These are phyloP conservation scores for Coelopa frigida DNA, from an alignment of 1,140 invertebrate species.

Conservation along the genomic window DNA sequence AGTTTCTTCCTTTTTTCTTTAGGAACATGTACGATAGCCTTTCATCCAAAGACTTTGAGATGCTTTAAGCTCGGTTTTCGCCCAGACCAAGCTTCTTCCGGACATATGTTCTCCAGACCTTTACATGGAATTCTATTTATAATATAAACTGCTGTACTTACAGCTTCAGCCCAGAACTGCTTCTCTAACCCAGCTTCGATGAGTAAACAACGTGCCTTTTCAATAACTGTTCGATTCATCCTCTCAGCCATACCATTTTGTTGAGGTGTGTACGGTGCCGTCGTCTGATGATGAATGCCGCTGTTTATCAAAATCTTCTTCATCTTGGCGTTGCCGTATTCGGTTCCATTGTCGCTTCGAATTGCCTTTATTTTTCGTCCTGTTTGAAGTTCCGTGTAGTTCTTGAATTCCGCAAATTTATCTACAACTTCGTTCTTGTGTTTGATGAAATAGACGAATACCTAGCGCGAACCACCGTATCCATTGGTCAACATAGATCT, in stretches of 20 bases:
- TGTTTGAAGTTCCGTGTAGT: slow-evolving; percentile 6
- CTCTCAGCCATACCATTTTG: slow-evolving; percentile 34
- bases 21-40: slow-evolving; percentile 40
- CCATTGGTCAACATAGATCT: slow-evolving; percentile 38
- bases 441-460: slow-evolving; percentile 3
- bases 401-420: slow-evolving; percentile 2
- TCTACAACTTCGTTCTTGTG: slow-evolving; percentile 12
- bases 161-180: slow-evolving; percentile 46
- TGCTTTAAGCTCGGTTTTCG: slow-evolving; percentile 22
- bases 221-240: slow-evolving; percentile 26
- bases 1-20: slow-evolving; percentile 34
- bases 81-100: slow-evolving; percentile 26
- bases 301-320: background rate
- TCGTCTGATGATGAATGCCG: slow-evolving; percentile 20
- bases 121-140: slow-evolving; percentile 37
- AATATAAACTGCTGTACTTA: slow-evolving; percentile 41
- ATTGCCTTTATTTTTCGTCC: slow-evolving; percentile 6
- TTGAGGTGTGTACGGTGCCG: slow-evolving; percentile 27
- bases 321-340: slow-evolving; percentile 20
- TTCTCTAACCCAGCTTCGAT: slow-evolving; percentile 31
- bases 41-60: slow-evolving; percentile 40
- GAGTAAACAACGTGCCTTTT: slow-evolving; percentile 31
- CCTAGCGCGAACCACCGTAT: slow-evolving; percentile 12
- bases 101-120: slow-evolving; percentile 10
- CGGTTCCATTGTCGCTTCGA: slow-evolving; percentile 32